A percentile compares a stretch with the other conserved stretches of the same genome.
These are phyloP conservation scores for Drosophila siamana DNA, from an alignment of 2,888 invertebrate species.

Conservation along the genomic window DNA sequence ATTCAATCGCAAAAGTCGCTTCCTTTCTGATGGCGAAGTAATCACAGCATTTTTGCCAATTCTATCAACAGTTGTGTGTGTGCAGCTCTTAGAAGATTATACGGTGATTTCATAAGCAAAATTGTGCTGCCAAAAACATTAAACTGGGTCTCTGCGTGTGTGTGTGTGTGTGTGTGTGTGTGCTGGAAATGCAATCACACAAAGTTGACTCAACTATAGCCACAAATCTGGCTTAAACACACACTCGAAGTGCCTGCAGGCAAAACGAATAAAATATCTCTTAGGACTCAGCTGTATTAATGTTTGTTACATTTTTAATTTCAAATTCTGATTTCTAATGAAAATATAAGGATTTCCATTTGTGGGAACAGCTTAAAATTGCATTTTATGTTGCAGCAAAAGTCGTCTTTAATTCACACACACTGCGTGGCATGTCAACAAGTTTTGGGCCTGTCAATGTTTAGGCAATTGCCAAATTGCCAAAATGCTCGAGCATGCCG, in stretches of 20 bases:
- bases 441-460: slow-evolving; percentile 13
- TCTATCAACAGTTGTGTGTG: neutral
- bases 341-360: too few relatives aligned
- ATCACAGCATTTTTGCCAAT: neutral
- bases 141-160: too few relatives aligned
- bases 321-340: neutral
- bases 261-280: neutral
- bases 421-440: slow-evolving; percentile 2
- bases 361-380: too few relatives aligned
- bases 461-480: slow-evolving; percentile 7
- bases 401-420: too few relatives aligned
- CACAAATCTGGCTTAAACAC: neutral
- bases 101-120: neutral
- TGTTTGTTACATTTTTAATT: neutral
- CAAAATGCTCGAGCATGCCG: neutral
- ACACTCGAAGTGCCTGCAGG: neutral
- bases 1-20: slow-evolving; percentile 2
- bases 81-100: neutral
- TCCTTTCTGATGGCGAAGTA: neutral
- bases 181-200: too few relatives aligned
- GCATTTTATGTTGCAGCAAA: too few relatives aligned
- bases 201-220: too few relatives aligned
- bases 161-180: too few relatives aligned
- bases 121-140: too few relatives aligned
- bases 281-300: neutral